phyloP scores from a whole-genome alignment of 2,888 invertebrate species.

The Ophioninae sp. region DNA sequence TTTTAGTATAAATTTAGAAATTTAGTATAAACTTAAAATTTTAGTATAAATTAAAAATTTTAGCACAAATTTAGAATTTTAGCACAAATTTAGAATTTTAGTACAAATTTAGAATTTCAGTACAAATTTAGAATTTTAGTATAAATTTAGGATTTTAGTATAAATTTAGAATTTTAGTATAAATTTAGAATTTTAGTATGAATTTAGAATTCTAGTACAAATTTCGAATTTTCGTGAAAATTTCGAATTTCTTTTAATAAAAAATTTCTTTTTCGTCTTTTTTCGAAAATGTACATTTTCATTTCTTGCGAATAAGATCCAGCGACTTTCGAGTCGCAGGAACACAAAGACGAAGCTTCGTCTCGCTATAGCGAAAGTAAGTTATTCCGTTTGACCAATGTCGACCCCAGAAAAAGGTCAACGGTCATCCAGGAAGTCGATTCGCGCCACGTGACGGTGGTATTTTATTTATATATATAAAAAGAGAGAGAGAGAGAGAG shows the following conservation, averaged over 20 bases:
- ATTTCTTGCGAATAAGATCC: neutral
- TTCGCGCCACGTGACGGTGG: slow-evolving; percentile 58
- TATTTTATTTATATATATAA: slow-evolving; percentile 44
- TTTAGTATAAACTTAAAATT: too few relatives aligned
- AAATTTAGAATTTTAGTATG: too few relatives aligned
- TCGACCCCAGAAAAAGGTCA: slow-evolving; percentile 58
- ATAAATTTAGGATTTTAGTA: too few relatives aligned
- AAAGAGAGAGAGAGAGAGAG: neutral
- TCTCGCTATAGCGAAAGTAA: slow-evolving; percentile 39
- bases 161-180: too few relatives aligned
- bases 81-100: too few relatives aligned
- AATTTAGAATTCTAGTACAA: too few relatives aligned
- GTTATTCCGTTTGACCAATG: slow-evolving; percentile 55
- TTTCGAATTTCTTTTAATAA: neutral
- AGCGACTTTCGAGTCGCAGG: neutral
- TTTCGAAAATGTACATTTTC: neutral
- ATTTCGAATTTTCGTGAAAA: too few relatives aligned
- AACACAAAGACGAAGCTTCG: slow-evolving; percentile 11
- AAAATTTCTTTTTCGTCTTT: neutral
- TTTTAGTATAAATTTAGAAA: too few relatives aligned
- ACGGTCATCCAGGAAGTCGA: slow-evolving; percentile 67
- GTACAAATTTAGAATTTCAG: too few relatives aligned
- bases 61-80: too few relatives aligned
- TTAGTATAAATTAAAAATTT: too few relatives aligned
- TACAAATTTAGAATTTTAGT: too few relatives aligned